These are phyloP conservation scores for Nemurella pictetii DNA, from an alignment of 2,888 invertebrate genomes.

Conservation along the genomic window DNA sequence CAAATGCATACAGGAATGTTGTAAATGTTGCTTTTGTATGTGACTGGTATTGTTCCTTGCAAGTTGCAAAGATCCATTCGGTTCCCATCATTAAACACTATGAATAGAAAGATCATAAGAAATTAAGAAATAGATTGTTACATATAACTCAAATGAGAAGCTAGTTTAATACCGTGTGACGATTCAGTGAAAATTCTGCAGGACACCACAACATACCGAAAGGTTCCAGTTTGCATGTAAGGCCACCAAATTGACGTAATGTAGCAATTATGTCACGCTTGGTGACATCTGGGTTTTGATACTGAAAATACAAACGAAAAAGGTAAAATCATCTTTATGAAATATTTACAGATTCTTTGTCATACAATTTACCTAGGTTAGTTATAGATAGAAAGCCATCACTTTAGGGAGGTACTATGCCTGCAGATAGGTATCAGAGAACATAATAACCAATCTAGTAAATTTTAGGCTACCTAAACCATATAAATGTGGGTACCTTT, in stretches of 20 bases:
- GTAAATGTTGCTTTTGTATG: constrained; percentile 77
- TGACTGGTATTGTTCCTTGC: constrained; percentile 90
- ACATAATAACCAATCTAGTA: no score
- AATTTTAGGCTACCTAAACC: no score
- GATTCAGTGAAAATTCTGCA: constrained; percentile 10
- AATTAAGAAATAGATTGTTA: constrained; percentile 36
- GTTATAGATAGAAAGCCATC: no score
- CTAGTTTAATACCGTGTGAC: constrained; percentile 28
- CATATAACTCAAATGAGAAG: neutral
- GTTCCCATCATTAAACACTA: constrained; percentile 87
- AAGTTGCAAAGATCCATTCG: constrained; percentile 80
- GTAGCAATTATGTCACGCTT: constrained; percentile 68
- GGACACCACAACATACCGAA: constrained; percentile 66
- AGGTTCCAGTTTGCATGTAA: constrained; percentile 65
- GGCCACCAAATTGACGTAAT: constrained; percentile 66
- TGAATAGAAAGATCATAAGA: constrained; percentile 39
- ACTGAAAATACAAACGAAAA: no score
- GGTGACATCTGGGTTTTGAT: constrained; percentile 68
- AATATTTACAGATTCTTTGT: no score
- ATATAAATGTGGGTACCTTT: constrained; percentile 54
- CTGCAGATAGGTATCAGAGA: no score
- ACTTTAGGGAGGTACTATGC: no score
- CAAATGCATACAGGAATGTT: constrained; percentile 97
- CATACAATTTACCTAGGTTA: no score
- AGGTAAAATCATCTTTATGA: no score